Evolutionary conservation across 92 coral and sea anemone species (phyloP).

Genomic region (Heliopora coerulea): DNA sequence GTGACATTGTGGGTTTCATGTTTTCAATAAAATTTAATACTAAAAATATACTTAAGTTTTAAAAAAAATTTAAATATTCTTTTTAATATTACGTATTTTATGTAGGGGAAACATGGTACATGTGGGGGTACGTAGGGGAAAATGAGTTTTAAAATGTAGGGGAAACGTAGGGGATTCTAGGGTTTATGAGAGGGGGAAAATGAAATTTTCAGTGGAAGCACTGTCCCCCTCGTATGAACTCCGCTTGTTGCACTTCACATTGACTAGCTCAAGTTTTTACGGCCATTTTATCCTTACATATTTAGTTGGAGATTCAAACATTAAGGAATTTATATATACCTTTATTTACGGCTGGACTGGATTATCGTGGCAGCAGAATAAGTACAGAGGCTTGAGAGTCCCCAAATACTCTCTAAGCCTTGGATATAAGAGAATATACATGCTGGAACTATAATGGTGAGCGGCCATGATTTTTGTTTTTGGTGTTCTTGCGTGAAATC

Average conservation of each 20-base stretch:
- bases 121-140: no score
- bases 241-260: slow-evolving; percentile 99
- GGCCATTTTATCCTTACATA: slow-evolving; percentile 42
- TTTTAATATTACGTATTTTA: no score
- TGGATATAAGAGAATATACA: slow-evolving; percentile 36
- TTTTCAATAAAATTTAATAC: no score
- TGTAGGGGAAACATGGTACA: no score
- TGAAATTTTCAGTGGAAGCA: no score
- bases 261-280: slow-evolving; percentile 52
- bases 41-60: no score
- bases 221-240: slow-evolving; percentile 99
- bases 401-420: slow-evolving; percentile 42
- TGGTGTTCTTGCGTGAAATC: slow-evolving; percentile 57
- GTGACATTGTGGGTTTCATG: no score
- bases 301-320: slow-evolving; percentile 33
- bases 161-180: no score
- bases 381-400: slow-evolving; percentile 45
- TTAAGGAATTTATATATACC: slow-evolving; percentile 34
- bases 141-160: no score
- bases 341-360: slow-evolving; percentile 30
- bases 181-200: no score
- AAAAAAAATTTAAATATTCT: no score
- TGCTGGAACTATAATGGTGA: slow-evolving; percentile 99
- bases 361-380: slow-evolving; percentile 46
- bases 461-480: slow-evolving; percentile 99